Percentiles rank a stretch among this genome's conserved stretches.
These are phyloP conservation scores for Chaitophorus viminalis DNA, from an alignment of 2,888 invertebrate genomes.

Conservation along the genomic window DNA sequence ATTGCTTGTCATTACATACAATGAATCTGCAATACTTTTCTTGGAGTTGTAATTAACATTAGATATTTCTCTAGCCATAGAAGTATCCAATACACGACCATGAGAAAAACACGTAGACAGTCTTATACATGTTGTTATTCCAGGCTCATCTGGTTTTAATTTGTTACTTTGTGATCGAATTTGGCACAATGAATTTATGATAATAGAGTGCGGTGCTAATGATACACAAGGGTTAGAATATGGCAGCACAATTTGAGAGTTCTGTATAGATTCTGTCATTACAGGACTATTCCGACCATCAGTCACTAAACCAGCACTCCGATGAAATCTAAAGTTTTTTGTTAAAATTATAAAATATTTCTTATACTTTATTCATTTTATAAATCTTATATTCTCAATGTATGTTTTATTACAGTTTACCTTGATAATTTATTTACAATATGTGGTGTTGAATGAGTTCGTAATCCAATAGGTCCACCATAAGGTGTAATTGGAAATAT, in stretches of 20 bases:
- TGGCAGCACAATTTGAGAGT: constrained; percentile 61
- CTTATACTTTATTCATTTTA: not conserved
- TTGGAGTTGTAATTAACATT: constrained; percentile 68
- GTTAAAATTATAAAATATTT: not conserved
- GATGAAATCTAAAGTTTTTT: constrained; percentile 78
- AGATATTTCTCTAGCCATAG: constrained; percentile 68
- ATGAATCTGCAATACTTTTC: constrained; percentile 75
- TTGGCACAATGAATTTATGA: constrained; percentile 63
- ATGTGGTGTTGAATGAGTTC: constrained; percentile 93
- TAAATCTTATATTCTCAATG: not conserved
- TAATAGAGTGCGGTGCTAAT: constrained; percentile 62
- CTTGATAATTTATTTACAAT: constrained; percentile 90
- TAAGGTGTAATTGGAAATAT: constrained; percentile 97
- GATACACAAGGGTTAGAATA: constrained; percentile 65
- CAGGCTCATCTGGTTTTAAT: constrained; percentile 65
- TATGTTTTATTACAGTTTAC: constrained; percentile 55
- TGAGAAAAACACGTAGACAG: constrained; percentile 82
- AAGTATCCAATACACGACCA: constrained; percentile 66
- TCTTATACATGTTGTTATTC: constrained; percentile 72
- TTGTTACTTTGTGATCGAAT: constrained; percentile 66
- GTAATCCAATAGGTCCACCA: constrained; percentile 88
- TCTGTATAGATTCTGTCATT: constrained; percentile 60
- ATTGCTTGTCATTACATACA: constrained; percentile 89
- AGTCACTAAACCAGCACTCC: constrained; percentile 89
- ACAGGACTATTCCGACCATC: constrained; percentile 68